Percentiles rank a stretch among this genome's conserved stretches.
phyloP scores from a whole-genome alignment of 2,113 vertebrate species.

The Garra rufa region DNA sequence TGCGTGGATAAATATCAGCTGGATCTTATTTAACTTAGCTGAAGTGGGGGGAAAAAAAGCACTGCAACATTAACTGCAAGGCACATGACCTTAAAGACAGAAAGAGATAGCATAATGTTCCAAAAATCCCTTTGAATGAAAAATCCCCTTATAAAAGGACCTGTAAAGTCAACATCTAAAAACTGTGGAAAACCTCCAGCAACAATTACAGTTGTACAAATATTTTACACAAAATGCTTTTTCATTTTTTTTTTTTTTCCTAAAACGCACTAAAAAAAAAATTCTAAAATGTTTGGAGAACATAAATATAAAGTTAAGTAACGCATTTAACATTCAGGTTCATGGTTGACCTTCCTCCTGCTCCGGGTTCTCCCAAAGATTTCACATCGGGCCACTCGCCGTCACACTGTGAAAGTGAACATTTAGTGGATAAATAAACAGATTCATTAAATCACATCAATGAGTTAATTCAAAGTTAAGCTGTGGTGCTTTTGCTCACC shows the following conservation, averaged over 20 bases:
- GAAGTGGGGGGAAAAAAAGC: slow-evolving; percentile 66
- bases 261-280: slow-evolving; percentile 52
- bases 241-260: slow-evolving; percentile 64
- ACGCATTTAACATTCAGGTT: slow-evolving; percentile 68
- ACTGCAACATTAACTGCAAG: slow-evolving; percentile 70
- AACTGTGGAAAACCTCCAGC: slow-evolving; percentile 73
- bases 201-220: slow-evolving; percentile 89
- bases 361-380: slow-evolving; percentile 58
- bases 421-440: slow-evolving; percentile 26
- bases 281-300: slow-evolving; percentile 85
- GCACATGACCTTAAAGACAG: slow-evolving; percentile 67
- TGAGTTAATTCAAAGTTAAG: not conserved
- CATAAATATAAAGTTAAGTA: slow-evolving; percentile 79
- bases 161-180: slow-evolving; percentile 82
- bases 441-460: not conserved
- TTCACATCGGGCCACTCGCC: slow-evolving; percentile 55
- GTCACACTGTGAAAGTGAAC: slow-evolving; percentile 50
- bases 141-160: slow-evolving; percentile 74
- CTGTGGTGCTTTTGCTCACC: not conserved
- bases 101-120: slow-evolving; percentile 60
- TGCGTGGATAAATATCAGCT: slow-evolving; percentile 53
- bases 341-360: slow-evolving; percentile 70
- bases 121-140: slow-evolving; percentile 71
- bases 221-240: slow-evolving; percentile 81
- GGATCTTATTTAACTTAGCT: slow-evolving; percentile 63